Base-by-base conservation (phyloP, 1,140 invertebrate species). In the Hylaeus anthracinus region DNA sequence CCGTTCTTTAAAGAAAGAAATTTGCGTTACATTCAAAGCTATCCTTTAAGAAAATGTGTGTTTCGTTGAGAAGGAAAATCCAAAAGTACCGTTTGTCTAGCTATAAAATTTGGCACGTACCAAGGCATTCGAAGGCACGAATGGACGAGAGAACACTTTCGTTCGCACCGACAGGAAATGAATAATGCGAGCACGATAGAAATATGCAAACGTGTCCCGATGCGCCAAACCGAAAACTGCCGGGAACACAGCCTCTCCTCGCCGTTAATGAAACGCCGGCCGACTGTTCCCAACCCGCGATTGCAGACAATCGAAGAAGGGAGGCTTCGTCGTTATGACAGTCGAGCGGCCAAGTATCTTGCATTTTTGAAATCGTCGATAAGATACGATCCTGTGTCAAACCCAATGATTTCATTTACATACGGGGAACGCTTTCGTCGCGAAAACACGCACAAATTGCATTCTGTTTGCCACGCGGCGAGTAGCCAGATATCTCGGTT, bases 291-390 rank as follows among this genome's bases (percentile, higher is more conserved):
- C 8, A 1, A 5, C 3, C 37, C 12, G 39, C 41, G 43, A 61
- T 9, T 26, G 12, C 26, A n/a, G 10, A 73, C 14, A 51, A 65
- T 65, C 8, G 43, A 39, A 1, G 10, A 1, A 15, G 3, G 43
- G 0, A 39, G 2, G 12, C 2, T 0, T 10, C 3, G 37, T 26
- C 51, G 14, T 48, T 45, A 14, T 45, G 53, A 48, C 14, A 45
- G 45, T 4, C 61, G 61, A 4, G 5, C 1, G 14, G 6, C 10
- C 15, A 14, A 37, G 1, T 41, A 37, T 8, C 12, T 61, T 81
- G 41, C 41, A 63, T 12, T 58, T 80, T 79, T 71, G 61, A 65
- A 82, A 82, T 86, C 53, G 26, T 14, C 48, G 83, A 85, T 85
- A 82, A 86, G 79, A 79, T 85, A 82, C 37, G 6, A 41, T 26